Conservation (phyloP, 2,888 invertebrate species). For the Bursaphelenchus okinawaensis region DNA sequence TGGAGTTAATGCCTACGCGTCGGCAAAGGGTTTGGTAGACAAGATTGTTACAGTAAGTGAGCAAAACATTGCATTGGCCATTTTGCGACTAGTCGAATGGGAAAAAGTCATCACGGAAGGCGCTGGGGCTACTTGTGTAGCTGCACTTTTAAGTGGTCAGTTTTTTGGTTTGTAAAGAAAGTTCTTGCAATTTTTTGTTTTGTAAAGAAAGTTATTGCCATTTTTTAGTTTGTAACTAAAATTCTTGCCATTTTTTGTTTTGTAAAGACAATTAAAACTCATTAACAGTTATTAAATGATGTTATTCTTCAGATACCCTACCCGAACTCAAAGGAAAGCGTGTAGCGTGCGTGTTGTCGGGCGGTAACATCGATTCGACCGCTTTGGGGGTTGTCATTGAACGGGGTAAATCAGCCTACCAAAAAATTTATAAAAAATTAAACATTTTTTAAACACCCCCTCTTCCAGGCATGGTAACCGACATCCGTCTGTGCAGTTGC, state of each 20-base stretch:
- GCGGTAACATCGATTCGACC: conserved; percentile 63
- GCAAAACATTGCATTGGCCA: conserved; percentile 61
- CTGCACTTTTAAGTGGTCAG: conserved; percentile 75
- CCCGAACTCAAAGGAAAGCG: conserved; percentile 33
- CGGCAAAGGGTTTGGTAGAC: conserved; percentile 70
- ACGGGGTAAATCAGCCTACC: conserved; percentile 10
- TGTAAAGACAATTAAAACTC: background rate
- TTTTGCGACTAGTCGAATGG: conserved; percentile 60
- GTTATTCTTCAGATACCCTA: background rate
- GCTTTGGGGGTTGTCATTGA: conserved; percentile 60
- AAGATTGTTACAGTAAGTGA: conserved; percentile 55
- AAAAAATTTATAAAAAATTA: background rate
- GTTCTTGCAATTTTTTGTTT: background rate
- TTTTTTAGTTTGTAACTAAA: background rate
- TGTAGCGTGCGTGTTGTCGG: conserved; percentile 63
- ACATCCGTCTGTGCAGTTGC: conserved; percentile 17
- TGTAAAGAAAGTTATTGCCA: background rate
- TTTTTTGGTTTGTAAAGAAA: conserved; percentile 61
- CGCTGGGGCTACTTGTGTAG: conserved; percentile 77
- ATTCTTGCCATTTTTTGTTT: background rate
- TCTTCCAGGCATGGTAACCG: conserved; percentile 58
- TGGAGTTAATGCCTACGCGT: conserved; percentile 76
- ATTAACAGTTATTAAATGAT: background rate
- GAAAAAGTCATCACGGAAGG: conserved; percentile 75
- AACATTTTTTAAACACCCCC: background rate